Percentiles rank a stretch among this genome's conserved stretches.
Evolutionary conservation across 2,113 vertebrate genomes (phyloP).

Genomic region (Etia nguti): DNA sequence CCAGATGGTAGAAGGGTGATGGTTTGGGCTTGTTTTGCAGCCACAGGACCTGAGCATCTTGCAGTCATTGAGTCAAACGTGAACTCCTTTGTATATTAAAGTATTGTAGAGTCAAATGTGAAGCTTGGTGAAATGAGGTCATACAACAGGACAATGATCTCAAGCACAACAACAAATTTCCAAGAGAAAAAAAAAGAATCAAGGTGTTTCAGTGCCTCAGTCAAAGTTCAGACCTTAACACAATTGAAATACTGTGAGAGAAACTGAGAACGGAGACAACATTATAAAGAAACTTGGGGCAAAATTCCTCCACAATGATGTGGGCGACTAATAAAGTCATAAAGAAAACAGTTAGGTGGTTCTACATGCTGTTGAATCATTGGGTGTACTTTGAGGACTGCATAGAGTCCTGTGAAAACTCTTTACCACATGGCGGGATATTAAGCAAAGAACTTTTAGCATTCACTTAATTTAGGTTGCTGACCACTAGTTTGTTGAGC

Average conservation of each 20-base stretch:
- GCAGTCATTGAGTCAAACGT: background rate
- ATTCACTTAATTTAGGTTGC: background rate
- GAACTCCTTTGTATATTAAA: background rate
- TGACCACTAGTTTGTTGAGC: background rate
- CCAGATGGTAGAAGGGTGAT: background rate
- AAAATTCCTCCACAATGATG: background rate
- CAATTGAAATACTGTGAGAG: background rate
- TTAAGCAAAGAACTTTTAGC: background rate
- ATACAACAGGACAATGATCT: background rate
- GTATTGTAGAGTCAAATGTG: background rate
- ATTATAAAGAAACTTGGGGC: background rate
- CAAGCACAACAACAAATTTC: background rate
- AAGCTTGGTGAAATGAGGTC: background rate
- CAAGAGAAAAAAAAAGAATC: background rate
- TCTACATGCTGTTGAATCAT: background rate
- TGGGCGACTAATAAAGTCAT: background rate
- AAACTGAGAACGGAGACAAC: background rate
- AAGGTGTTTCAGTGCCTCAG: background rate
- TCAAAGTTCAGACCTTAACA: background rate
- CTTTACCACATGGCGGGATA: background rate
- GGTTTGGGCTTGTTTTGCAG: background rate
- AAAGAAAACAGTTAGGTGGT: background rate
- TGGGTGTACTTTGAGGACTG: background rate
- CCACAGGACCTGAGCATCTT: background rate
- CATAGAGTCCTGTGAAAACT: background rate